These are phyloP conservation scores for Heterodera schachtii DNA, from an alignment of 1,140 invertebrate genomes.

Conservation along the genomic window DNA sequence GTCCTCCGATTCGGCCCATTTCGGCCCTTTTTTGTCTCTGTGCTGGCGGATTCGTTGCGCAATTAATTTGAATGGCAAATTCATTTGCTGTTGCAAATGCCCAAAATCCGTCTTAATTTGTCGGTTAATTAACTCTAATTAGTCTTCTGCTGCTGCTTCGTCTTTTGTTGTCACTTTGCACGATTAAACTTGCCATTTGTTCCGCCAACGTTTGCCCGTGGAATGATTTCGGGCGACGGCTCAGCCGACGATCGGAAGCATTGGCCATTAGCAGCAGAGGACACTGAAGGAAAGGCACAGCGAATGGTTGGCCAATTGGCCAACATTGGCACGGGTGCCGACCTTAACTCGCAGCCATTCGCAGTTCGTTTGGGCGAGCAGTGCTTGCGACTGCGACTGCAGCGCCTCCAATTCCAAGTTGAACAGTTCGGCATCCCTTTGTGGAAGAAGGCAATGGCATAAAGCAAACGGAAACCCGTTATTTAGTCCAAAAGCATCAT, in stretches of 20 bases:
- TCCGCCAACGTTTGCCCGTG: conserved; percentile 37
- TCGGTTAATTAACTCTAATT: not conserved
- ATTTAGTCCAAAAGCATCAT: not conserved
- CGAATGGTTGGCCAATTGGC: too few relatives aligned
- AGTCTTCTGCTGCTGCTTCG: not conserved
- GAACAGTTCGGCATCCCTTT: conserved; percentile 8
- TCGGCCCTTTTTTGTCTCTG: not conserved
- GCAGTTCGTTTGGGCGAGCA: conserved; percentile 35
- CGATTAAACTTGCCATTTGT: conserved; percentile 8
- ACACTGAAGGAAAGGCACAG: too few relatives aligned
- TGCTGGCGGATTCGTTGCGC: conserved; percentile 40
- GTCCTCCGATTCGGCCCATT: not conserved
- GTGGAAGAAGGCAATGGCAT: not conserved
- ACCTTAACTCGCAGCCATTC: not conserved
- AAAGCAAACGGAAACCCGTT: too few relatives aligned
- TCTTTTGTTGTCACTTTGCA: not conserved
- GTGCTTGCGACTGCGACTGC: conserved; percentile 36
- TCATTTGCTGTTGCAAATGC: conserved; percentile 35
- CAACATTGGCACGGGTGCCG: not conserved
- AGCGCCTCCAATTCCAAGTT: conserved; percentile 35
- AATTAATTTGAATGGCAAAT: conserved; percentile 48
- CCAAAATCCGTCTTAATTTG: conserved; percentile 12
- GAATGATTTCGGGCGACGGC: conserved; percentile 38
- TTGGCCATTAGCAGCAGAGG: too few relatives aligned
- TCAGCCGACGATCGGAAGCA: not conserved